A percentile compares a stretch with the other conserved stretches of the same genome.
phyloP scores from a whole-genome alignment of 2,797 vertebrate genomes.

The Valencia hispanica region DNA sequence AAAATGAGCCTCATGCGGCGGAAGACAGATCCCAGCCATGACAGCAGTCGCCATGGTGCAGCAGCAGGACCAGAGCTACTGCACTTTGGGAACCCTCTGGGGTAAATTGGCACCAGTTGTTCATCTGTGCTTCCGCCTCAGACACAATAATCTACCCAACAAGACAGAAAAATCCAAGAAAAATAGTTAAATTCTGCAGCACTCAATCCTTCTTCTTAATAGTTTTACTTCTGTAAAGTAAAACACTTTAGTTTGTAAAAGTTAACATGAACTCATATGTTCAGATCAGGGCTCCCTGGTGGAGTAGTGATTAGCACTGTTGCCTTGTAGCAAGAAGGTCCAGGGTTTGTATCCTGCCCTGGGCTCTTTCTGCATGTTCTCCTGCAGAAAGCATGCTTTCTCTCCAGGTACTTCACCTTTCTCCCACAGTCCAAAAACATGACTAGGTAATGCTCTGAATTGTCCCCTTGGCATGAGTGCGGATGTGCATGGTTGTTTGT shows the following conservation, averaged over 20 bases:
- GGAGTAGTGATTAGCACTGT: not conserved
- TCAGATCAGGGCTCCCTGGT: not conserved
- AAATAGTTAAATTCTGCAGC: constrained; percentile 6
- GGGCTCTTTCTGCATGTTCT: not conserved
- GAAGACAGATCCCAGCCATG: constrained; percentile 55
- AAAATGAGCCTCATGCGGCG: constrained; percentile 55
- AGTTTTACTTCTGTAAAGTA: not conserved
- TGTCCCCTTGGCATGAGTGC: not conserved
- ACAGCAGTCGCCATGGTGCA: constrained; percentile 64
- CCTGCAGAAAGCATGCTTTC: not conserved
- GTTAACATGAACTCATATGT: not conserved
- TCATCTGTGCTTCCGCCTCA: constrained; percentile 30
- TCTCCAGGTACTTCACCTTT: not conserved
- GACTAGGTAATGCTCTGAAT: not conserved
- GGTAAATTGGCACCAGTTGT: constrained; percentile 40
- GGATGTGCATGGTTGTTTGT: not conserved
- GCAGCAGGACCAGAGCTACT: constrained; percentile 43
- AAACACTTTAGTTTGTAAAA: not conserved
- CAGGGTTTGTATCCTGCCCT: not conserved
- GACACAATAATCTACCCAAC: constrained; percentile 13
- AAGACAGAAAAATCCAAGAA: not conserved
- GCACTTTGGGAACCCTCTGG: constrained; percentile 23
- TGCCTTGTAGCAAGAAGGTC: not conserved
- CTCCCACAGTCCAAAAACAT: not conserved
- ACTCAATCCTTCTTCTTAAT: not conserved